Conservation (phyloP, 2,113 vertebrate genomes). For the Etia nguti region DNA sequence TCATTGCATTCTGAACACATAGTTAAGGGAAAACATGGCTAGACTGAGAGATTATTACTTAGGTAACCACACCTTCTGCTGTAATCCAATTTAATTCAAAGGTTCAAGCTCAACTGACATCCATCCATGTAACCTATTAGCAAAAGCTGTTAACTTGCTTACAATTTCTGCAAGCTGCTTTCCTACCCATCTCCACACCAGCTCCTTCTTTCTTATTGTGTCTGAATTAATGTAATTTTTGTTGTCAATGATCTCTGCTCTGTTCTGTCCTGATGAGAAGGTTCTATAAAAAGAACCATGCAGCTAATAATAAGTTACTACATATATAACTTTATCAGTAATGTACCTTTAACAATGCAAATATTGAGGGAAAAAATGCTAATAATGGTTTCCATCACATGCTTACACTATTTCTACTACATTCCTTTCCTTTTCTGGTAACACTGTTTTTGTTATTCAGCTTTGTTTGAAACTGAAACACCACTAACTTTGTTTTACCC, state of each 20-base stretch:
- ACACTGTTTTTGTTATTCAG: neutral
- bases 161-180: neutral
- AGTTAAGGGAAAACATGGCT: fast-evolving
- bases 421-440: neutral
- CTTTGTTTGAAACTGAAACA: neutral
- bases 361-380: neutral
- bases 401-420: neutral
- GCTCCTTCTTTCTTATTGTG: neutral
- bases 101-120: neutral
- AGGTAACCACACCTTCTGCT: neutral
- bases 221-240: neutral
- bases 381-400: neutral
- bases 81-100: neutral
- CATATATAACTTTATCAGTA: neutral
- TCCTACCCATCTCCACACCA: neutral
- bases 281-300: neutral
- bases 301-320: neutral
- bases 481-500: neutral
- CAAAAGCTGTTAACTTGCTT: fast-evolving
- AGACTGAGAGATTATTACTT: neutral
- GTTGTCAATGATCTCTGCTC: too few relatives aligned
- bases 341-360: neutral
- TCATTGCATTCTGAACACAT: neutral
- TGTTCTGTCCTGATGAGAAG: neutral
- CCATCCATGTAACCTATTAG: neutral